Evolutionary conservation across 2,113 vertebrate genomes (phyloP).

Genomic region (Chaetorhynchus papuensis): DNA sequence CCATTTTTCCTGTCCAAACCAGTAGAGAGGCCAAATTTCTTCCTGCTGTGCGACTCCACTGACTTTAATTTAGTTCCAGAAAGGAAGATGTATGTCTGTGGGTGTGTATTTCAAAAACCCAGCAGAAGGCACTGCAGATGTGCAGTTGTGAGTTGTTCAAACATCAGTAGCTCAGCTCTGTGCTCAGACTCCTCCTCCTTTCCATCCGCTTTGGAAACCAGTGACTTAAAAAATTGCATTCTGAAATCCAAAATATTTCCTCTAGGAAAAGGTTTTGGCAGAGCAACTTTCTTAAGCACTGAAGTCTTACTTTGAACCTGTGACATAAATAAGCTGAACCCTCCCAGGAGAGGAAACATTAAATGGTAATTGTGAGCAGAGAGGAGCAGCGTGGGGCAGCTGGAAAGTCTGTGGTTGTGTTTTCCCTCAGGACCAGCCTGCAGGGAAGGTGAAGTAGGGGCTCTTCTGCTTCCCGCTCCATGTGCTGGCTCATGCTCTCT

Average conservation of each 20-base stretch:
- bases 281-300: neutral
- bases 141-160: neutral
- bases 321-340: neutral
- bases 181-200: neutral
- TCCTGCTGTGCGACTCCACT: neutral
- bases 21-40: neutral
- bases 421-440: neutral
- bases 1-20: slow-evolving; percentile 23
- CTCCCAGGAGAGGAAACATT: neutral
- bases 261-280: neutral
- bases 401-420: rapidly evolving
- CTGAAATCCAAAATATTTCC: neutral
- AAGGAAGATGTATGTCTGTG: slow-evolving; percentile 2
- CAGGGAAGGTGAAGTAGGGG: neutral
- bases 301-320: neutral
- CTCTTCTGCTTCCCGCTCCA: neutral
- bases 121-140: slow-evolving; percentile 35
- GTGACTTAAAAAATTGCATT: neutral
- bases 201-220: neutral
- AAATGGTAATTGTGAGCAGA: neutral
- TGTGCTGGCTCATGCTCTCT: rapidly evolving
- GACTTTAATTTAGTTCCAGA: slow-evolving; percentile 29
- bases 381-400: neutral
- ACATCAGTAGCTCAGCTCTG: slow-evolving; percentile 1
- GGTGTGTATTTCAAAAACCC: neutral